Evolutionary conservation across 2,113 vertebrate genomes (phyloP).

Genomic region (Cyanoderma ruficeps): DNA sequence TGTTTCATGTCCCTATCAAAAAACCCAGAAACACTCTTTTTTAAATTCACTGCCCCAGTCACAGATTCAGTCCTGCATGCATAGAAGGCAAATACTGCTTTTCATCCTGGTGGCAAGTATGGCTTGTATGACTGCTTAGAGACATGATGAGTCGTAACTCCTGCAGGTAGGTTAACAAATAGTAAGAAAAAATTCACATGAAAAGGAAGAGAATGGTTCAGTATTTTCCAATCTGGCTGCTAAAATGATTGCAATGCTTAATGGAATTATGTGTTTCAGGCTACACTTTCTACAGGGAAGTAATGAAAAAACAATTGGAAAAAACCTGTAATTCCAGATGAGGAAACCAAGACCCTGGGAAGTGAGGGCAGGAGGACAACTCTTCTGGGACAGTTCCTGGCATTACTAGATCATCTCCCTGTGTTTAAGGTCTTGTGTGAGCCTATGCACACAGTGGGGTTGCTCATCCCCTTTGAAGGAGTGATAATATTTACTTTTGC

Average conservation of each 20-base stretch:
- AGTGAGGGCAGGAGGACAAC: background rate
- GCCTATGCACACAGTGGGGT: fast-evolving
- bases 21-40: background rate
- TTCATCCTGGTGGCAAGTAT: background rate
- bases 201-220: background rate
- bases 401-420: background rate
- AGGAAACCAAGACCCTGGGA: background rate
- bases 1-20: background rate
- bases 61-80: background rate
- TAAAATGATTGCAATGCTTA: background rate
- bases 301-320: background rate
- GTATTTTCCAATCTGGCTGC: background rate
- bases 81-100: background rate
- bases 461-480: background rate
- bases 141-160: background rate
- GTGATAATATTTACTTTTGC: background rate
- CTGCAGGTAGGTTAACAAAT: background rate
- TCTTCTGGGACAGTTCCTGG: background rate
- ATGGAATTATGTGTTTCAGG: background rate
- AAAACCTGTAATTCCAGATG: background rate
- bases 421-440: background rate
- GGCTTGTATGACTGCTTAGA: background rate
- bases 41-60: background rate
- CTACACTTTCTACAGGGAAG: background rate
- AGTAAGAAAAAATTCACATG: background rate